phyloP scores from a whole-genome alignment of 1,140 invertebrate species.

The Neoseiulus cucumeris region DNA sequence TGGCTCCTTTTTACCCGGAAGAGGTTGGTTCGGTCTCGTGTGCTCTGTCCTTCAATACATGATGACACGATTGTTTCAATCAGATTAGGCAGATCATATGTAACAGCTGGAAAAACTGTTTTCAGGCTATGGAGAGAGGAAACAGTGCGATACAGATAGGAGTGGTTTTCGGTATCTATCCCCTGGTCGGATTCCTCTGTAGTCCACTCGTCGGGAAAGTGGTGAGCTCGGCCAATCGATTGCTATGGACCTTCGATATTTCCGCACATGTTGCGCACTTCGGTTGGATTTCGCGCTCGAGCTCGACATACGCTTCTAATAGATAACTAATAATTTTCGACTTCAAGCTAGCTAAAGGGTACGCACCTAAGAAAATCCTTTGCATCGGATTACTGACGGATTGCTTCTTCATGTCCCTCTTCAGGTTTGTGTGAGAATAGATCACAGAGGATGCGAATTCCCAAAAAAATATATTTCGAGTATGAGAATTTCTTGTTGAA shows the following conservation, averaged over 20 bases:
- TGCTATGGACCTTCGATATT: not conserved
- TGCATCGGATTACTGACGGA: not conserved
- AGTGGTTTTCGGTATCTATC: not conserved
- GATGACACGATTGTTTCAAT: too few species aligned
- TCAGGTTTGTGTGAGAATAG: not conserved
- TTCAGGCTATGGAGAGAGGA: not conserved
- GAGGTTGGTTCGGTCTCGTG: not conserved
- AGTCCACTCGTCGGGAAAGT: not conserved
- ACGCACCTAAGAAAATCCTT: not conserved
- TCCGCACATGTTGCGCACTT: too few species aligned
- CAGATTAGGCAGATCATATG: too few species aligned
- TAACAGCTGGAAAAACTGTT: too few species aligned
- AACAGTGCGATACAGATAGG: not conserved
- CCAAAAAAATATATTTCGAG: not conserved
- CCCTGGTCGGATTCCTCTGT: not conserved
- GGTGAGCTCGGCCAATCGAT: not conserved
- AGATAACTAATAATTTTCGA: too few species aligned
- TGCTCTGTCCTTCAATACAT: too few species aligned
- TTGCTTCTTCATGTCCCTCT: not conserved
- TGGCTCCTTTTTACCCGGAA: conserved; percentile 1
- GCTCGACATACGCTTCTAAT: too few species aligned
- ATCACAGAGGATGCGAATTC: too few species aligned
- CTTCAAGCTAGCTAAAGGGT: conserved; percentile 3
- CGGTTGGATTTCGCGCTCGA: too few species aligned
- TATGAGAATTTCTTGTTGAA: not conserved